Conservation (phyloP, 2,113 vertebrate species). For the Hippocampus guttulatus region DNA sequence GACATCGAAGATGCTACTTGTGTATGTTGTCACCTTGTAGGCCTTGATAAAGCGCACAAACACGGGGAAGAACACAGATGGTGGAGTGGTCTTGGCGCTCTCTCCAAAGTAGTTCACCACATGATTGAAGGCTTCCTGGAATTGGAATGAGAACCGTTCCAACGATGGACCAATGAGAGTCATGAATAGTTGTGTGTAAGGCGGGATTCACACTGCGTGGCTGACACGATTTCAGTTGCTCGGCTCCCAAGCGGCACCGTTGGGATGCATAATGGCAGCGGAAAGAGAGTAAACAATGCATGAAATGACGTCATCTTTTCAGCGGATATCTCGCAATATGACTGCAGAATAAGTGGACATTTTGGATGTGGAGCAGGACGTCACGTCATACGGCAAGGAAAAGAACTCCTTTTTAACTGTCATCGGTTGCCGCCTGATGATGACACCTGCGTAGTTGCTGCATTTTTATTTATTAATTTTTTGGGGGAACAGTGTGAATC, state of each 20-base stretch:
- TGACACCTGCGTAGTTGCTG: no score
- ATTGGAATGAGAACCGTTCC: slow-evolving; percentile 31
- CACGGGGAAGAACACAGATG: slow-evolving; percentile 93
- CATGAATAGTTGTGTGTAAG: slow-evolving; percentile 9
- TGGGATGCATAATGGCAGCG: background rate
- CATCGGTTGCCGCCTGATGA: background rate
- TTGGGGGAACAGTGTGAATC: background rate
- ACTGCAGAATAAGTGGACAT: no score
- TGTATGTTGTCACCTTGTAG: slow-evolving; percentile 81
- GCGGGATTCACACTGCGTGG: background rate
- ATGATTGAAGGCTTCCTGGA: slow-evolving; percentile 89
- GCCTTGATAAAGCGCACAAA: slow-evolving; percentile 93
- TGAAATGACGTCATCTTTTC: background rate
- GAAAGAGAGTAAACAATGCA: background rate
- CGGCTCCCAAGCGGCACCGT: background rate
- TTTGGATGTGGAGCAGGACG: background rate
- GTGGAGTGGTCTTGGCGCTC: slow-evolving; percentile 91
- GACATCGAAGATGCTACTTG: background rate
- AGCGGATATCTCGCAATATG: no score
- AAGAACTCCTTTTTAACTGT: no score
- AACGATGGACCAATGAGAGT: slow-evolving; percentile 26
- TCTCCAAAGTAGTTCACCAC: slow-evolving; percentile 95
- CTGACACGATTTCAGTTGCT: background rate
- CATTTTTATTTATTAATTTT: no score
- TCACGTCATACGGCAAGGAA: background rate